Percentiles rank a stretch among this genome's conserved stretches.
phyloP scores from a whole-genome alignment of 2,888 invertebrate genomes.

The Apoderus coryli region DNA sequence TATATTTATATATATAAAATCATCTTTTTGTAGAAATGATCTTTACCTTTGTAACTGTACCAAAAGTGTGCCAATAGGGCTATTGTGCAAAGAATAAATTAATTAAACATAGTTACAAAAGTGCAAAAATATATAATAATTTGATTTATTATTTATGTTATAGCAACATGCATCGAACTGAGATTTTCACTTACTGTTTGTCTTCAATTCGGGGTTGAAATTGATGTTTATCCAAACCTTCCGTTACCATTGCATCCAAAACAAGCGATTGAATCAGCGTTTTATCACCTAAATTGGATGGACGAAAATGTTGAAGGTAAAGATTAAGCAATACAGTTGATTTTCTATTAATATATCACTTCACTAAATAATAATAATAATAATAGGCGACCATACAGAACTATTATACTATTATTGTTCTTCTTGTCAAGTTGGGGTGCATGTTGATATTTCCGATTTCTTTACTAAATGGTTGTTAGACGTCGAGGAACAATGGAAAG shows the following conservation, averaged over 20 bases:
- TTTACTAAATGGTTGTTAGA: no score
- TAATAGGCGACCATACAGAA: no score
- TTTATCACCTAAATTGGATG: conserved; percentile 84
- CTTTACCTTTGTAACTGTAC: conserved; percentile 88
- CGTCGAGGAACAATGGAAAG: no score
- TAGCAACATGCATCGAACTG: conserved; percentile 9
- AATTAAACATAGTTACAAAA: conserved; percentile 26
- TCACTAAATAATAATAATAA: no score
- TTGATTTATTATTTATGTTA: conserved; percentile 10
- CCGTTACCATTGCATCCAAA: conserved; percentile 80
- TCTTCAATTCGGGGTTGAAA: conserved; percentile 45
- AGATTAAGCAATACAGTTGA: no score
- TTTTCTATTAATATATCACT: no score
- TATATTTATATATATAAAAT: no score
- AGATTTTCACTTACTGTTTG: conserved; percentile 55
- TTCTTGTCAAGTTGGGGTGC: no score
- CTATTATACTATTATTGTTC: no score
- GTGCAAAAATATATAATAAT: conserved; percentile 9
- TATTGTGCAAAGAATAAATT: conserved; percentile 54
- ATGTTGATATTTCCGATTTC: no score
- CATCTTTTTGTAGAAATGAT: no score
- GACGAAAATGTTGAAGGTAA: conserved; percentile 21
- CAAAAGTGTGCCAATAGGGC: conserved; percentile 93
- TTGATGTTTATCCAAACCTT: conserved; percentile 56
- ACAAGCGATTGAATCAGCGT: conserved; percentile 78